Base-by-base conservation (phyloP, 1,140 invertebrate species). In the Andricus grossulariae region DNA sequence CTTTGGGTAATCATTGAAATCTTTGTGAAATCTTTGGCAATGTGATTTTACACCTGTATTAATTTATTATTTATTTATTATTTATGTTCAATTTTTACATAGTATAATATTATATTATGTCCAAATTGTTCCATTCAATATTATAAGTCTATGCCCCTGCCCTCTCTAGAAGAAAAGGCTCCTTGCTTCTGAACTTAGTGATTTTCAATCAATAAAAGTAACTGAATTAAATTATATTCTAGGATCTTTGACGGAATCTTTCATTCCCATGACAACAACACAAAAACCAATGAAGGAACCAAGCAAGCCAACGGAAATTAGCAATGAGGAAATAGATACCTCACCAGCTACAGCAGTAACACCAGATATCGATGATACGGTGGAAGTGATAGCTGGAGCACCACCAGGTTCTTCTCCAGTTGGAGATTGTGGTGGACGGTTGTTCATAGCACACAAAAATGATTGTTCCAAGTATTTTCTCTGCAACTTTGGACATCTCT, bases 401-500 rank as follows among this genome's bases (percentile, higher is more conserved):
- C 71, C 73, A 18, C 83, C 83, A 25, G 78, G 84, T 18, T 73
- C 15, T 21, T 55, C 76, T 3, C 81, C 84, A 3, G 81, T 87
- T 4, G 86, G 85, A 0, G 87, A 91, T n/a, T 96, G 96, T 83
- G 86, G 90, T 2, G 93, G 93, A 21, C 92, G 91, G 77, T 88
- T 93, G 18, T 96, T 95, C 84, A 88, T 92, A 72, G 86, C 93
- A 0, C 94, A 97, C 84, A 90, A 93, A 6, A 86, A 83, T 0
- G 95, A 97, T 82, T 97, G 96, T 85, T 93, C 92, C 50, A 96
- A 96, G 83, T 98, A 97, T 84, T 96, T 95, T 73, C 89, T 96
- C 0, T 98, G 97, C 85, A 93, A 96, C 51, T 94, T 95, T 83
- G 96, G 95, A 16, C 86, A 92, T 45, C 91, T 95, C 3, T 90